These are phyloP conservation scores for Crepidodera aurea DNA, from an alignment of 2,888 invertebrate genomes.

Conservation along the genomic window DNA sequence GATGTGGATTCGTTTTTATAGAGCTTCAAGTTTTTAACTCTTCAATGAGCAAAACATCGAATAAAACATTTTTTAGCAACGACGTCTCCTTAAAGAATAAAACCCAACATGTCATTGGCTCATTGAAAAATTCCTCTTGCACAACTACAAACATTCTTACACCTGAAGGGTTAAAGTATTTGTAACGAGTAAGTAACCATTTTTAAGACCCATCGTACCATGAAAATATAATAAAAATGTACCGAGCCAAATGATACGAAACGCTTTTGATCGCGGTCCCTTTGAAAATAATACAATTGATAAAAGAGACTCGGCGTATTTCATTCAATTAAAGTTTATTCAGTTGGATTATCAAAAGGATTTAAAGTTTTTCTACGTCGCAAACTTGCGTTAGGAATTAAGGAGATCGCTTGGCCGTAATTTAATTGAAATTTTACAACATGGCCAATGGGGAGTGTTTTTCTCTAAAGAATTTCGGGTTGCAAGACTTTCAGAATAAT, in stretches of 20 bases:
- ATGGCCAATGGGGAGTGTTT: too few species aligned
- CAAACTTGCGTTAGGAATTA: neutral
- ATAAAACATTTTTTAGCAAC: too few species aligned
- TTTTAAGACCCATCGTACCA: neutral
- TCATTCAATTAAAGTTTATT: conserved; percentile 7
- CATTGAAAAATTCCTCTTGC: neutral
- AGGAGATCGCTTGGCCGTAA: neutral
- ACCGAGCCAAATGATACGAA: neutral
- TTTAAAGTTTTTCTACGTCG: neutral
- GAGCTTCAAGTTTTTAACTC: too few species aligned
- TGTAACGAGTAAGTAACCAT: conserved; percentile 1
- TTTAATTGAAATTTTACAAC: neutral
- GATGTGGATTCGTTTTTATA: too few species aligned
- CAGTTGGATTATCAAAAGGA: conserved; percentile 4
- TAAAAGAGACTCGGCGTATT: neutral
- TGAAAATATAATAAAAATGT: conserved; percentile 5
- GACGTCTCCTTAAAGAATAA: too few species aligned
- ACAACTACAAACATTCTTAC: neutral
- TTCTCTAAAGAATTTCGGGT: too few species aligned
- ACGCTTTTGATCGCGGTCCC: neutral
- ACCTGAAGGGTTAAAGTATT: neutral
- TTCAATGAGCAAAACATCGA: too few species aligned
- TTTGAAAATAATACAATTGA: conserved; percentile 1
- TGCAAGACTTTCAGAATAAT: too few species aligned
- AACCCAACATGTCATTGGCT: too few species aligned